Evolutionary conservation across 2,888 invertebrate genomes (phyloP).

Genomic region (Noctuana brunneofusca): DNA sequence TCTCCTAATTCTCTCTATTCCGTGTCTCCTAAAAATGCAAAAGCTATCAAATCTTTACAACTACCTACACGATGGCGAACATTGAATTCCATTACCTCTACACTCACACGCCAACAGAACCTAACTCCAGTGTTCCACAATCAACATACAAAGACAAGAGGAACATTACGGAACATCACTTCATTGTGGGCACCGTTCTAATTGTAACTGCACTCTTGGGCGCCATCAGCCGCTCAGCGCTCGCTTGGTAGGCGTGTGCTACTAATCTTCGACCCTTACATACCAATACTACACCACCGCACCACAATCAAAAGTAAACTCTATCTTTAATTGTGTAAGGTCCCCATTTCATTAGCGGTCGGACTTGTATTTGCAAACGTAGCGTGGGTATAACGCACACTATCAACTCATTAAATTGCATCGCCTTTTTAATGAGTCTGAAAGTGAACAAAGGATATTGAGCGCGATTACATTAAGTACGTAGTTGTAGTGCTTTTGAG

Average conservation of each 20-base stretch:
- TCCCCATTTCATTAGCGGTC: conserved; percentile 42
- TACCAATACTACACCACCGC: conserved; percentile 64
- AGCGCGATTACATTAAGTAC: conserved; percentile 81
- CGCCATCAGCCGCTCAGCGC: conserved; percentile 81
- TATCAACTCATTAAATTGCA: conserved; percentile 83
- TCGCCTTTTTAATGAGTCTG: conserved; percentile 84
- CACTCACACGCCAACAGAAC: conserved; percentile 38
- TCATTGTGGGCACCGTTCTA: conserved; percentile 82
- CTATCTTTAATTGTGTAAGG: conserved; percentile 49
- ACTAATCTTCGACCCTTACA: conserved; percentile 83
- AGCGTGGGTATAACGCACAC: conserved; percentile 81
- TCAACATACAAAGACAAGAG: conserved; percentile 81
- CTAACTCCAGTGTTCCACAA: conserved; percentile 62
- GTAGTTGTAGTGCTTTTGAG: conserved; percentile 61
- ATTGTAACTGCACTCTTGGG: conserved; percentile 83
- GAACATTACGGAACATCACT: conserved; percentile 80
- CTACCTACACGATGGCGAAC: not conserved
- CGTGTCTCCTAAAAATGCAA: not conserved
- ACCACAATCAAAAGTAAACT: conserved; percentile 50
- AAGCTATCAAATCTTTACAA: conserved; percentile 1
- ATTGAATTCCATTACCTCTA: conserved; percentile 25
- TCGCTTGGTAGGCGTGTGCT: conserved; percentile 79
- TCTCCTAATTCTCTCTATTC: too few relatives aligned
- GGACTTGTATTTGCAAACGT: conserved; percentile 73
- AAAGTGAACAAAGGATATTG: conserved; percentile 83